Conservation (phyloP, 2,113 vertebrate genomes). For the Prunella fulvescens region DNA sequence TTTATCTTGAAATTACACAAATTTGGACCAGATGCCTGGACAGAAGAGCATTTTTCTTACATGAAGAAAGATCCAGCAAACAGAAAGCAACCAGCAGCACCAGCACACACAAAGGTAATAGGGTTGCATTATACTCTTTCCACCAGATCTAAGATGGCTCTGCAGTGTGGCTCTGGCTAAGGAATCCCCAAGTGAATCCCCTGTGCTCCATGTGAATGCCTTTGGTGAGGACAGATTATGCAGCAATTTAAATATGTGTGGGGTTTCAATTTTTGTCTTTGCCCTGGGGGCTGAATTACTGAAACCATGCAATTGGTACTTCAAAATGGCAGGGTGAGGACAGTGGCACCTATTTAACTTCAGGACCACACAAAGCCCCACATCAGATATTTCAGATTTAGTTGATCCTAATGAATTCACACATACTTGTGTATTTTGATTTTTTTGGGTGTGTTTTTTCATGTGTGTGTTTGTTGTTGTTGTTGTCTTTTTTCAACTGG, state of each 20-base stretch:
- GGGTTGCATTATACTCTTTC: not conserved
- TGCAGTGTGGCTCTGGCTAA: not conserved
- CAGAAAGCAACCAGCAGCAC: not conserved
- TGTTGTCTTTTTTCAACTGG: not conserved
- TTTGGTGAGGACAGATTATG: not conserved
- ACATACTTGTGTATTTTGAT: not conserved
- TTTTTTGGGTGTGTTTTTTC: not conserved
- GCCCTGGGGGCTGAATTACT: not conserved
- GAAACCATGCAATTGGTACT: not conserved
- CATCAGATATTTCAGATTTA: not conserved
- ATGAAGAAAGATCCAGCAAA: not conserved
- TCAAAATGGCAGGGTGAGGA: not conserved
- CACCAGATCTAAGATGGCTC: not conserved
- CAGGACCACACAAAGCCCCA: not conserved
- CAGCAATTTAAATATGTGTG: accelerated
- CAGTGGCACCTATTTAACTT: not conserved
- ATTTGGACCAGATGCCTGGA: not conserved
- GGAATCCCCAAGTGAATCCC: not conserved
- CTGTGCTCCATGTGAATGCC: not conserved
- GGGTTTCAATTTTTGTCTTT: not conserved
- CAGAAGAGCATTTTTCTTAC: not conserved
- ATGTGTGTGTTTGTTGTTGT: too few species aligned
- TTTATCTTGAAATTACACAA: not conserved
- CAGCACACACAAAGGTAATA: not conserved
- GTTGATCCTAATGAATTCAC: not conserved